Base-by-base conservation (phyloP, 2,797 vertebrate species). In the Synaphobranchus kaupii region DNA sequence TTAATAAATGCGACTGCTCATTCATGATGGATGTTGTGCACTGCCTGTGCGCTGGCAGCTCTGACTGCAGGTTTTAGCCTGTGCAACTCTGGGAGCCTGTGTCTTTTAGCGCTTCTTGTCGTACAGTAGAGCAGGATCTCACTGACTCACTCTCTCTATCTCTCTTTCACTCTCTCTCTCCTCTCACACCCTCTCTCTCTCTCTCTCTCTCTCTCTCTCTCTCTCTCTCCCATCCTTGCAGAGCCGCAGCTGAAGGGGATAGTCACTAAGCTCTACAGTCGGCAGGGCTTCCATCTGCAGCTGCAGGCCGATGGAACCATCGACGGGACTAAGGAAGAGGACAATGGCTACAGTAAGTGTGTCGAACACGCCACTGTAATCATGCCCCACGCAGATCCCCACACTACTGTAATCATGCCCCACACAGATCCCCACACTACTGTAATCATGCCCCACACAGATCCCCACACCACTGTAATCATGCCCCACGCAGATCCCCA, bases 221-320 rank as follows among this genome's bases (percentile, higher is more conserved):
- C 52, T 84, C 86, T 88, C 54, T 82, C 47, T 78, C 58, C n/a
- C 85, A 58, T 86, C 2, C 84, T 87, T 89, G 54, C 96, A 99
- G 99, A 99, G 95, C 98, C 99, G 96, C 98, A 99, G 96, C 97
- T 99, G 94, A 99, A 99, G 97, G 99, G 98, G 95, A 99, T 99
- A 89, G 97, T 99, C 93, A 99, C 98, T 84, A 99, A 99, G 96
- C 97, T 99, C 44, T 99, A 99, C 96, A 99, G 98, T 96, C 97
- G 98, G 92, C 99, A 99, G 96, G 99, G 98, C 89, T 99, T 96
- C 96, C 98, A 99, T 95, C 96, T 99, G 96, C 98, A 99, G 95
- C 95, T 99, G 92, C 99, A 99, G 94, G 97, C 98, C 92, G 99
- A 99, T 96, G 99, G 99, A 94, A 99, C 98, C 93, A 99, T 99